Evolutionary conservation across 2,797 vertebrate genomes (phyloP), one percentile per base, ranked within the genome.

Genomic region (Huso huso): DNA sequence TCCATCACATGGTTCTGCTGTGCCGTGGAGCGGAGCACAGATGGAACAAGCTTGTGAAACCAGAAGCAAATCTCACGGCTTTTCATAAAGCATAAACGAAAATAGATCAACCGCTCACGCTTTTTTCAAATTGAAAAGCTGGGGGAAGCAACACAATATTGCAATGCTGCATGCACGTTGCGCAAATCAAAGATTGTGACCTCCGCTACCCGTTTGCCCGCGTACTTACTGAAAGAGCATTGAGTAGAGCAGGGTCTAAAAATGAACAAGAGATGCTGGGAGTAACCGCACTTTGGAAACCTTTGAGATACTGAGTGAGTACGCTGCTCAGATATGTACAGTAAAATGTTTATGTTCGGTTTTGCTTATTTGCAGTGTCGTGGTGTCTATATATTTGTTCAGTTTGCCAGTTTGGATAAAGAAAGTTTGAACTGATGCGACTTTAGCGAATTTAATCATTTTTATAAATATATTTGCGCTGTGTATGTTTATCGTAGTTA

Each of bases 21-120:
- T 60, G 70, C 74, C n/a, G 67, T 65, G 69, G 70, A 66, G 65
- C 70, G 64, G 73, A 81, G 72, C 72, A 75, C 82, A 80, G 81
- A 83, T 84, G 83, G 84, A 84, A 76, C 76, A 76, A 73, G 83
- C 81, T 72, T 48, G 63, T 64, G 55, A 62, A 79, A 75, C 77
- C 82, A 79, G 84, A 85, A 84, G 76, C 84, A 82, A 86, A 77
- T 78, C 82, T 82, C 85, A 81, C 72, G 76, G 68, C 75, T 72
- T 79, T 79, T 73, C 83, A 80, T 81, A 59, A 81, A 81, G 82
- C 86, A 79, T 82, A 80, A 75, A 74, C 81, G 82, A 80, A 78
- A 78, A 83, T 78, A 81, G 77, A 75, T 77, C 49, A 68, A 77
- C 69, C 78, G 74, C 60, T 70, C 70, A 68, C 71, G 72, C 12